Conservation (phyloP, 2,797 vertebrate species). For the Masticophis lateralis region DNA sequence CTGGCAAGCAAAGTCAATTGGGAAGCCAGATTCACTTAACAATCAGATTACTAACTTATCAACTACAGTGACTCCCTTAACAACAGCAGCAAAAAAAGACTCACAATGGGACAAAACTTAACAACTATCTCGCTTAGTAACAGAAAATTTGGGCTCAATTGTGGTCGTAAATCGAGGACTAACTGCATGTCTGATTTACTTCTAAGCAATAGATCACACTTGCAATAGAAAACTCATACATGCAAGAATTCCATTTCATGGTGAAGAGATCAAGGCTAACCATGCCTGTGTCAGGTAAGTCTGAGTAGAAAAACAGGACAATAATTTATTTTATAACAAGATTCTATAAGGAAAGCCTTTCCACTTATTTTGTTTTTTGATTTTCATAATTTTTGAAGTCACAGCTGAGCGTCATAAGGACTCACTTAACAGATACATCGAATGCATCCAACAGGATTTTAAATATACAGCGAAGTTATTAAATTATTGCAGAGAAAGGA, state of each 20-base stretch:
- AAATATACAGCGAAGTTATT: not conserved
- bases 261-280: not conserved
- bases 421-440: not conserved
- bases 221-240: not conserved
- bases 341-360: not conserved
- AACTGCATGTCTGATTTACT: not conserved
- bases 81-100: not conserved
- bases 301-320: not conserved
- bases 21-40: not conserved
- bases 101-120: not conserved
- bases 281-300: not conserved
- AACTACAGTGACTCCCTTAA: not conserved
- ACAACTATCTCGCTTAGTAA: not conserved
- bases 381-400: not conserved
- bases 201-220: not conserved
- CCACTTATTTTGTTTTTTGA: not conserved
- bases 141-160: not conserved
- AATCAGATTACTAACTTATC: not conserved
- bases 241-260: not conserved
- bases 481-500: not conserved
- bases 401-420: not conserved
- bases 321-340: not conserved
- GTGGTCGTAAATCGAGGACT: not conserved
- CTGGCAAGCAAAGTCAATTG: not conserved
- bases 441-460: not conserved